Percentiles rank a stretch among this genome's conserved stretches.
phyloP scores from a whole-genome alignment of 2,113 vertebrate species.

The Irena cyanogastra region DNA sequence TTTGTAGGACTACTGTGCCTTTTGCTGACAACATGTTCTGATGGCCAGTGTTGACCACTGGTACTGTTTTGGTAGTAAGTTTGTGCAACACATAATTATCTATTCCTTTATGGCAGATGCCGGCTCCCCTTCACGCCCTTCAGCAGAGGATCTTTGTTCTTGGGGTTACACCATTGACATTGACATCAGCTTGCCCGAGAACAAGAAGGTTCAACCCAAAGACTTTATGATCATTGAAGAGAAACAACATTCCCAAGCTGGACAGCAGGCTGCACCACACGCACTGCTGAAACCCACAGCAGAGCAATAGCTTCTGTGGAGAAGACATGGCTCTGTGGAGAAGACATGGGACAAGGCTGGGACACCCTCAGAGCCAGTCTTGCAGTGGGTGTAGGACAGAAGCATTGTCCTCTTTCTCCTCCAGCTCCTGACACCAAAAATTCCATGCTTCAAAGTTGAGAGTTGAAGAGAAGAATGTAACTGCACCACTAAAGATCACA shows the following conservation, averaged over 20 bases:
- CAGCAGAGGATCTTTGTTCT: not conserved
- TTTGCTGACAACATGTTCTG: not conserved
- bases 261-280: not conserved
- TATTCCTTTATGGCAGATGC: not conserved
- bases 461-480: not conserved
- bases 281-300: not conserved
- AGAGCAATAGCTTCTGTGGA: not conserved
- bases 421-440: not conserved
- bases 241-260: not conserved
- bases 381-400: not conserved
- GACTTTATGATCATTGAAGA: not conserved
- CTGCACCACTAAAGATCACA: not conserved
- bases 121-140: not conserved
- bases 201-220: not conserved
- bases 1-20: not conserved
- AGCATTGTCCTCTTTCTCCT: not conserved
- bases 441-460: not conserved
- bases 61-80: not conserved
- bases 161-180: not conserved
- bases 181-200: not conserved
- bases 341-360: not conserved
- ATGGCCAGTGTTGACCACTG: not conserved
- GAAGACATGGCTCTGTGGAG: not conserved
- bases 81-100: not conserved
- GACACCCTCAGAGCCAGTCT: rapidly evolving